These are phyloP conservation scores for Cheilinus undulatus DNA, from an alignment of 2,113 vertebrate genomes.

Conservation along the genomic window DNA sequence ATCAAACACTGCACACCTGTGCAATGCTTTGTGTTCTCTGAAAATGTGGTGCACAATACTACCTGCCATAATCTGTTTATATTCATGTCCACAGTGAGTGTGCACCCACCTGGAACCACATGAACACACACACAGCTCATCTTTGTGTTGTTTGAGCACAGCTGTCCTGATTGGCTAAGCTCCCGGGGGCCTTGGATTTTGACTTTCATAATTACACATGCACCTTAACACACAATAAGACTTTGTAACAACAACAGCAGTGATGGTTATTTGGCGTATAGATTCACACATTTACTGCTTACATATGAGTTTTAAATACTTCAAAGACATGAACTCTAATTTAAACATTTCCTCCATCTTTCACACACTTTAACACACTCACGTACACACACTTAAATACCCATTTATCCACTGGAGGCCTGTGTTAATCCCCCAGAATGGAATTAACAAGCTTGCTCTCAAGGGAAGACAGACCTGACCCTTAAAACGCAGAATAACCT, in stretches of 20 bases:
- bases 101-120: neutral
- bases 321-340: constrained; percentile 14
- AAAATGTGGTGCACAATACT: neutral
- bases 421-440: constrained; percentile 74
- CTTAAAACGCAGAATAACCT: constrained; percentile 69
- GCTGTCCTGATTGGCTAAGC: constrained; percentile 39
- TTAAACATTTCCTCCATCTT: constrained; percentile 9
- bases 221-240: neutral
- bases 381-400: constrained; percentile 46
- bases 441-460: constrained; percentile 70
- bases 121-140: constrained; percentile 1
- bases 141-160: constrained; percentile 18
- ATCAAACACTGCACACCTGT: neutral
- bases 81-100: neutral
- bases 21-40: neutral
- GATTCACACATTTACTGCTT: neutral
- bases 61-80: neutral
- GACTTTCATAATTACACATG: neutral
- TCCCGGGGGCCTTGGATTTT: constrained; percentile 28
- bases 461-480: constrained; percentile 65
- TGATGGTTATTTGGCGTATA: neutral
- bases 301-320: constrained; percentile 7
- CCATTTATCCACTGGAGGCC: constrained; percentile 58
- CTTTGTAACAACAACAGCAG: neutral
- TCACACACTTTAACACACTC: constrained; percentile 32